Evolutionary conservation across 2,888 invertebrate genomes (phyloP), one percentile per base, ranked within the genome.

Genomic region (Sesia bembeciformis): DNA sequence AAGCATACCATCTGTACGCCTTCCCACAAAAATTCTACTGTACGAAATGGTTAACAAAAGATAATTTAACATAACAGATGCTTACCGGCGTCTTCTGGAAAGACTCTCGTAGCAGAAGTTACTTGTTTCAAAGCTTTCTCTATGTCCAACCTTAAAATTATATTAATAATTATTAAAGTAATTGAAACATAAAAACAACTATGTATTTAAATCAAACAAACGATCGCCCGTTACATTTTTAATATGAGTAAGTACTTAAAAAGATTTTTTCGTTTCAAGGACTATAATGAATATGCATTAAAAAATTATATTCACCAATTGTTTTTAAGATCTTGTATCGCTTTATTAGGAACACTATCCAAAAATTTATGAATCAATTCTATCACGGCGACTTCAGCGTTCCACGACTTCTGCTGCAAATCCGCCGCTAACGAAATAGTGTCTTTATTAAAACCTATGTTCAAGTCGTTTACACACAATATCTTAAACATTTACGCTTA

Each of bases 321-420:
- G 72, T 91, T 92, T 71, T 91, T 93, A 55, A 90, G 78, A 66
- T 84, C 90, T 61, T 91, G 87, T 55, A 91, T 90, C 62, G 81
- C 90, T 58, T 90, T 91, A 58, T 91, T 91, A 58, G 85, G 91
- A 54, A 93, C 91, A 41, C 92, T 90, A 40, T 90, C 90, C 57
- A 96, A 84, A 67, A 96, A 96, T 79, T 94, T 94, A 62, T 95
- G 91, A 40, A 96, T 93, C 41, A 97, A 89, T 63, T 94, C 94
- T 49, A 94, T 92, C 0, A 94, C 95, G 40, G 95, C 93, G 58
- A 92, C 91, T 81, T 96, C 96, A 40, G 94, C 93, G 58, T 87
- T 89, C 75, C 76, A 84, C 0, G 88, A 89, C 57, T 86, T 87
- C 56, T 81, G 78, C 61, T 90, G 89, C 52, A 89, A 67, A 23